phyloP scores from a whole-genome alignment of 2,113 vertebrate species.

The Notarius lentiginosus region DNA sequence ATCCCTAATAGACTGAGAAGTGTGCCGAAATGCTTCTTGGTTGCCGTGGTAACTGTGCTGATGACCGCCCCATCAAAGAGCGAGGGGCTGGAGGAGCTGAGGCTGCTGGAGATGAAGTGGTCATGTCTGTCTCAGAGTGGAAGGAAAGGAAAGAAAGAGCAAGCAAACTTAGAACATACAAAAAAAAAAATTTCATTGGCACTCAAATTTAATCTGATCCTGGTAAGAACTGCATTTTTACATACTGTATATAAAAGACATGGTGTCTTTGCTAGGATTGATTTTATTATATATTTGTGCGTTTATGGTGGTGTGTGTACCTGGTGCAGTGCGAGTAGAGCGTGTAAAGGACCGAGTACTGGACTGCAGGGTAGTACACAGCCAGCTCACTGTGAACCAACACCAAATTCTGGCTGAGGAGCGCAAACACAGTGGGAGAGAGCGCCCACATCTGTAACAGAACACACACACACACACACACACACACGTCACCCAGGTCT shows the following conservation, averaged over 20 bases:
- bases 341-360: constrained; percentile 92
- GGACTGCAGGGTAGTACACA: constrained; percentile 87
- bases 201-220: too few species aligned
- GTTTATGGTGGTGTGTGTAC: constrained; percentile 63
- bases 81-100: constrained; percentile 93
- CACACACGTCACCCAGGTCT: not conserved
- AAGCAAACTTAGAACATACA: too few species aligned
- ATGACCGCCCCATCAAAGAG: constrained; percentile 96
- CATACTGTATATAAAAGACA: too few species aligned
- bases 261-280: too few species aligned
- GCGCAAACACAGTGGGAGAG: constrained; percentile 93
- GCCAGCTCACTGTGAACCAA: constrained; percentile 89
- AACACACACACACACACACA: not conserved
- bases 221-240: too few species aligned
- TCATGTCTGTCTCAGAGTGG: constrained; percentile 78
- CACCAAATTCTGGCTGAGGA: constrained; percentile 93
- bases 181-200: constrained; percentile 45
- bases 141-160: not conserved
- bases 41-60: constrained; percentile 97
- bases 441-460: constrained; percentile 94
- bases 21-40: constrained; percentile 96
- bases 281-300: too few species aligned
- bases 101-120: constrained; percentile 98
- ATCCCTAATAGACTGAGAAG: constrained; percentile 87
- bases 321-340: constrained; percentile 98